Conservation (phyloP, 2,113 vertebrate species). For the Hymenochirus boettgeri region DNA sequence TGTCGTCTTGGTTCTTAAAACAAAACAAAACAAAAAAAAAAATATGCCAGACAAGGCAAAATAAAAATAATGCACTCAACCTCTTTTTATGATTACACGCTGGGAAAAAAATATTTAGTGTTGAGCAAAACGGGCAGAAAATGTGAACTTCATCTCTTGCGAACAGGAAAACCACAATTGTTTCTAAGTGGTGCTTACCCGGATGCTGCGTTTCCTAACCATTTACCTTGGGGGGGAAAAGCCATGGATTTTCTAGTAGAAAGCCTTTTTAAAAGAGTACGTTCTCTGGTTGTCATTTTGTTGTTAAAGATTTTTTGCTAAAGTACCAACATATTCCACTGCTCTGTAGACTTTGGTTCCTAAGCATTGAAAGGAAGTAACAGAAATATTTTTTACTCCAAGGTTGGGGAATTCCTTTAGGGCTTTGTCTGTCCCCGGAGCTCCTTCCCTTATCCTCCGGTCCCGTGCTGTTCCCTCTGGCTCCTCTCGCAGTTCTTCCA, state of each 20-base stretch:
- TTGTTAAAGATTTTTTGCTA: not conserved
- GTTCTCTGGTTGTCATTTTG: not conserved
- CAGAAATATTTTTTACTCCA: too few relatives aligned
- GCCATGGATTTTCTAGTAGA: too few relatives aligned
- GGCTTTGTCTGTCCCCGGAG: too few relatives aligned
- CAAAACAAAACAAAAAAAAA: too few relatives aligned
- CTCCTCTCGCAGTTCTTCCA: too few relatives aligned
- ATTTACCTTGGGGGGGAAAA: not conserved
- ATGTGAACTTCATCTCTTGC: constrained; percentile 18
- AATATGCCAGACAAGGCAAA: constrained; percentile 1
- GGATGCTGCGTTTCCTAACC: not conserved
- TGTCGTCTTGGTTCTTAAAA: constrained; percentile 18
- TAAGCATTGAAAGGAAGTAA: too few relatives aligned
- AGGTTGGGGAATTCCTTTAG: too few relatives aligned
- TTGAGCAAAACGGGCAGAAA: constrained; percentile 23
- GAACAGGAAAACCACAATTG: constrained; percentile 22
- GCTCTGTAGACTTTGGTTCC: not conserved
- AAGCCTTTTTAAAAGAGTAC: too few relatives aligned
- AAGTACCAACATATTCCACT: not conserved
- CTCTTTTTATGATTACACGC: constrained; percentile 32
- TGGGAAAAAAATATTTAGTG: constrained; percentile 36
- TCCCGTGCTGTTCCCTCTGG: too few relatives aligned
- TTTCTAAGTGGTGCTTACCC: constrained; percentile 4
- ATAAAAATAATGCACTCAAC: constrained; percentile 18
- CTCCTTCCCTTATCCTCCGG: too few relatives aligned